Conservation (phyloP, 2,797 vertebrate species). For the Argya squamiceps region DNA sequence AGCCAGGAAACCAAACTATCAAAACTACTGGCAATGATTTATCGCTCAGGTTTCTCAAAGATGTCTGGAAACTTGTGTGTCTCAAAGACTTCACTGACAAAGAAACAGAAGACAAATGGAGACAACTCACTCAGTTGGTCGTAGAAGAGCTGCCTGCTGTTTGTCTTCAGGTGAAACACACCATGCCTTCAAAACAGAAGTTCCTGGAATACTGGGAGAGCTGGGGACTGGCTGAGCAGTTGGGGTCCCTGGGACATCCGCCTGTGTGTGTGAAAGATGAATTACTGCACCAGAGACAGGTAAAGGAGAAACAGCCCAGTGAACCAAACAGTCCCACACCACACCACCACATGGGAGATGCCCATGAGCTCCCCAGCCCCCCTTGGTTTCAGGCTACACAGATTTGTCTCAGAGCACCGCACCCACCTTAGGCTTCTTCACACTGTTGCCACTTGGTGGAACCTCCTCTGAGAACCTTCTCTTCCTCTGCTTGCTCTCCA, state of each 20-base stretch:
- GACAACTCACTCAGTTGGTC: constrained; percentile 89
- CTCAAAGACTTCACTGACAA: neutral
- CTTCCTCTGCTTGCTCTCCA: constrained; percentile 88
- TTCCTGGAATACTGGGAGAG: constrained; percentile 86
- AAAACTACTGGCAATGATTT: neutral
- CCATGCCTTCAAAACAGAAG: constrained; percentile 84
- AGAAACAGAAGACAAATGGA: neutral
- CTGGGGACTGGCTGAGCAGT: constrained; percentile 84
- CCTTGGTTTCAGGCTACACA: neutral
- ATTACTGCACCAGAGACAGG: neutral
- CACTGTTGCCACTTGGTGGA: constrained; percentile 78
- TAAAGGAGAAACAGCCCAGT: neutral
- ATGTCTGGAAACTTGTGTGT: neutral
- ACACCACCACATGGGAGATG: accelerated
- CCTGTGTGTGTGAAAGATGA: constrained; percentile 38
- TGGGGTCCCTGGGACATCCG: constrained; percentile 75
- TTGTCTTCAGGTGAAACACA: constrained; percentile 88
- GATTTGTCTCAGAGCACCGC: neutral
- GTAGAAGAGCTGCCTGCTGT: constrained; percentile 86
- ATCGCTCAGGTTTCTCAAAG: neutral
- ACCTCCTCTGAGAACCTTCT: constrained; percentile 89
- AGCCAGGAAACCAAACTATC: neutral
- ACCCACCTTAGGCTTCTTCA: constrained; percentile 89
- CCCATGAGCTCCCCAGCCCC: accelerated
- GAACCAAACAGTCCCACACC: neutral